Evolutionary conservation across 2,888 invertebrate species (phyloP).

Genomic region (Cataglyphis altisquamis): DNA sequence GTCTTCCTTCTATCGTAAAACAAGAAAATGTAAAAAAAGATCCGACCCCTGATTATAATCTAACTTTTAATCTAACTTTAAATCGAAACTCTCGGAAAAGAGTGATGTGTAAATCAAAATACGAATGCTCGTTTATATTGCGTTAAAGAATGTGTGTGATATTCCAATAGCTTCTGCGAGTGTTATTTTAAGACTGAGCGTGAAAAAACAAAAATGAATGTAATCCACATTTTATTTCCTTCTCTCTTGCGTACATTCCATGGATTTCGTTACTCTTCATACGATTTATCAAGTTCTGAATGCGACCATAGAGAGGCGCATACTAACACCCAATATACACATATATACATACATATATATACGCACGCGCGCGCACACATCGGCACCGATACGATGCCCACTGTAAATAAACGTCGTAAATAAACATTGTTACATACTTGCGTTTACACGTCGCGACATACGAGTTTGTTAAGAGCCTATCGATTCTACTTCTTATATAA

Average conservation of each 20-base stretch:
- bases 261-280: slow-evolving; percentile 18
- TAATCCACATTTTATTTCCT: slow-evolving; percentile 32
- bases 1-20: slow-evolving; percentile 16
- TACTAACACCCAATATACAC: slow-evolving; percentile 45
- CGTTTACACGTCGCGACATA: slow-evolving; percentile 66
- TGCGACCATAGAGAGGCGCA: slow-evolving; percentile 40
- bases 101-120: neutral
- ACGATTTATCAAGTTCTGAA: slow-evolving; percentile 40
- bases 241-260: slow-evolving; percentile 4
- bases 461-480: slow-evolving; percentile 74
- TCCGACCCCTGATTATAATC: neutral
- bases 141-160: slow-evolving; percentile 27
- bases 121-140: slow-evolving; percentile 1
- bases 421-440: slow-evolving; percentile 59
- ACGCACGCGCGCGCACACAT: slow-evolving; percentile 44
- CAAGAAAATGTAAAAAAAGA: slow-evolving; percentile 2
- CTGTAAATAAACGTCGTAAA: slow-evolving; percentile 77
- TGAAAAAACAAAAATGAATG: slow-evolving; percentile 15
- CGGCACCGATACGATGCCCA: slow-evolving; percentile 42
- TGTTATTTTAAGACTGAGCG: slow-evolving; percentile 34
- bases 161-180: slow-evolving; percentile 5
- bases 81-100: neutral
- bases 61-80: slow-evolving; percentile 20
- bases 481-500: slow-evolving; percentile 79
- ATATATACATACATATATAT: slow-evolving; percentile 25